Percentiles rank a stretch among this genome's conserved stretches.
These are phyloP conservation scores for Paramormyrops hopkinsi DNA, from an alignment of 2,797 vertebrate species.

Conservation along the genomic window DNA sequence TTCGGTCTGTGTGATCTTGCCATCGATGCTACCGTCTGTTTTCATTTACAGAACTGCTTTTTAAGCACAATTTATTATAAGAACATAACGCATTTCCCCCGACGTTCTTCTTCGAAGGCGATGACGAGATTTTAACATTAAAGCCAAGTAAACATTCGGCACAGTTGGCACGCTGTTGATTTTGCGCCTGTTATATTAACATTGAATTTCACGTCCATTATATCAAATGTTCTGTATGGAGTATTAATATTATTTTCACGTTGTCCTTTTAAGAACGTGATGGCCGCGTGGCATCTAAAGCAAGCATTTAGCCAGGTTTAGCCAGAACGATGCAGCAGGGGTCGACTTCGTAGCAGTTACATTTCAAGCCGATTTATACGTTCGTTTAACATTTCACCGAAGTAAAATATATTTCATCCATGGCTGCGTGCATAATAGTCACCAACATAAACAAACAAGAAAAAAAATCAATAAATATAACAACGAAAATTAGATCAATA, in stretches of 20 bases:
- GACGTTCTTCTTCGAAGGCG: background rate
- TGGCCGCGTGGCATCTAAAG: background rate
- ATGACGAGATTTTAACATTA: background rate
- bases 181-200: background rate
- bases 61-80: background rate
- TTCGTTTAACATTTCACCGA: background rate
- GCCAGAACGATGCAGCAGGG: background rate
- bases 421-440: background rate
- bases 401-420: background rate
- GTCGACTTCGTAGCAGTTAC: background rate
- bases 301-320: background rate
- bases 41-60: background rate
- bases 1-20: background rate
- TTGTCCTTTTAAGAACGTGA: background rate
- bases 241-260: background rate
- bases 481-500: background rate
- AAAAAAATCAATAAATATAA: background rate
- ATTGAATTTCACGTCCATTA: background rate
- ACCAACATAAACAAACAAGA: background rate
- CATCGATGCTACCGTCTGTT: background rate
- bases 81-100: background rate
- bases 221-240: background rate
- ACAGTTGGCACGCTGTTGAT: background rate
- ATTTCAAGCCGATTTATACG: background rate
- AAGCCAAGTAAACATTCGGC: background rate